A percentile compares a stretch with the other conserved stretches of the same genome.
Conservation (phyloP, 2,797 vertebrate species). For the Poeciliopsis gracilis region DNA sequence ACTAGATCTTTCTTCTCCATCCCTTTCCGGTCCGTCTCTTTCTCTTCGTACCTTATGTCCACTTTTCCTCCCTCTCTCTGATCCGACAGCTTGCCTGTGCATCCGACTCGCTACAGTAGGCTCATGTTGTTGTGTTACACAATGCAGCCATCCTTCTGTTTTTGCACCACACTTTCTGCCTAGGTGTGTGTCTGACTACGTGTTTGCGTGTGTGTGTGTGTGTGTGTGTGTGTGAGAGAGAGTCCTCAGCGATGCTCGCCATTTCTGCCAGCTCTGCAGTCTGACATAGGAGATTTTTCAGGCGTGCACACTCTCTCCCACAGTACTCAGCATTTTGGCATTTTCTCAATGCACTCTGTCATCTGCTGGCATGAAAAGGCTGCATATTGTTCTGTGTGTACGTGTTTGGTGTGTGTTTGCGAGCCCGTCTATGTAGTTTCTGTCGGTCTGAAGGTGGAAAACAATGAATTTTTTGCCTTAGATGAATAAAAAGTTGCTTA, state of each 20-base stretch:
- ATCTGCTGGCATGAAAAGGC: conserved; percentile 72
- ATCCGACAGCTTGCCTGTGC: conserved; percentile 53
- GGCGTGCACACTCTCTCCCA: conserved; percentile 60
- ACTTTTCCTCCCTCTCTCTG: conserved; percentile 34
- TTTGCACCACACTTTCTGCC: conserved; percentile 58
- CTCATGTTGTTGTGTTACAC: conserved; percentile 43
- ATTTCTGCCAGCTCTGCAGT: conserved; percentile 77
- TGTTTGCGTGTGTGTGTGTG: conserved; percentile 13
- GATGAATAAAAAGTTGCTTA: too few relatives aligned
- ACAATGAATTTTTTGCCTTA: conserved; percentile 48
- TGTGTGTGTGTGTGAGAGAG: conserved; percentile 24
- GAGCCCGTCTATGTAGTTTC: conserved; percentile 34
- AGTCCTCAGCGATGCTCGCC: conserved; percentile 65
- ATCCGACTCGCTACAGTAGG: conserved; percentile 52
- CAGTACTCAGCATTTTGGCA: conserved; percentile 78
- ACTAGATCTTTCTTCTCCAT: conserved; percentile 25
- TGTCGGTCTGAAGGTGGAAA: conserved; percentile 58
- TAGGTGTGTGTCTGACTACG: conserved; percentile 44
- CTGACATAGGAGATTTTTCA: conserved; percentile 76
- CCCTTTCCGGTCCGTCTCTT: conserved; percentile 17
- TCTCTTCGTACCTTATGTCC: conserved; percentile 23
- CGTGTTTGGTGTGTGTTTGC: conserved; percentile 36
- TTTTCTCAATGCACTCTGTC: conserved; percentile 75
- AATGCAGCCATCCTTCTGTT: conserved; percentile 54
- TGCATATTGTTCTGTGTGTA: conserved; percentile 53